Conservation (phyloP, 2,113 vertebrate genomes). For the Xiphias gladius region DNA sequence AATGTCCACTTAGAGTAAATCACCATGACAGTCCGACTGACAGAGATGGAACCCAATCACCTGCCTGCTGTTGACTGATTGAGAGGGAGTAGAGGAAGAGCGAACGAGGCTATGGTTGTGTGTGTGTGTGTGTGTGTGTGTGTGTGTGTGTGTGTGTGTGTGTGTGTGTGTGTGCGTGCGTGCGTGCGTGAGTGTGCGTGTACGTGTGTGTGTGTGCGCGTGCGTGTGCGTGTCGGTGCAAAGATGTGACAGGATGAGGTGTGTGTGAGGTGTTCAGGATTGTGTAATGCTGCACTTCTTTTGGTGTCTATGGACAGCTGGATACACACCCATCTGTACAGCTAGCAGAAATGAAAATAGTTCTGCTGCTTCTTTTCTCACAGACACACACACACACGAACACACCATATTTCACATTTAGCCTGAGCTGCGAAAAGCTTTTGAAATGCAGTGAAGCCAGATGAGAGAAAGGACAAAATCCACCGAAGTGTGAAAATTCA, state of each 20-base stretch:
- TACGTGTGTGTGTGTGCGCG: background rate
- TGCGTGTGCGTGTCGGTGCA: background rate
- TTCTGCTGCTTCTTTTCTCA: background rate
- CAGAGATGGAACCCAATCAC: constrained; percentile 28
- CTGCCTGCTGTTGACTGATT: constrained; percentile 5
- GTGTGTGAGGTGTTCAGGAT: background rate
- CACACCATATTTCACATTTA: constrained; percentile 23
- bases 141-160: background rate
- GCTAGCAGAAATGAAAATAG: constrained; percentile 14
- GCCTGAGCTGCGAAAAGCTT: constrained; percentile 18
- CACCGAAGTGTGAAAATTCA: constrained; percentile 48
- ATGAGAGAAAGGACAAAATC: constrained; percentile 36
- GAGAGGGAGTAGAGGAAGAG: background rate
- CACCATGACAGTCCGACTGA: constrained; percentile 39
- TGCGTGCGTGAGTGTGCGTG: background rate
- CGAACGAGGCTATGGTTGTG: background rate
- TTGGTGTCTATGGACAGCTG: background rate
- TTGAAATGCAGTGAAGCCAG: constrained; percentile 20
- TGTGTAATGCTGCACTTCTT: background rate
- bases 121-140: background rate
- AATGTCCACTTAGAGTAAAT: constrained; percentile 54
- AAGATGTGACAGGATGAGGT: background rate
- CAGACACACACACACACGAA: constrained; percentile 1
- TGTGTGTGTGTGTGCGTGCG: background rate
- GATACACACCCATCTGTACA: constrained; percentile 5